Percentiles rank a stretch among this genome's conserved stretches.
phyloP scores from a whole-genome alignment of 1,140 invertebrate genomes.

The Helicorthomorpha holstii region DNA sequence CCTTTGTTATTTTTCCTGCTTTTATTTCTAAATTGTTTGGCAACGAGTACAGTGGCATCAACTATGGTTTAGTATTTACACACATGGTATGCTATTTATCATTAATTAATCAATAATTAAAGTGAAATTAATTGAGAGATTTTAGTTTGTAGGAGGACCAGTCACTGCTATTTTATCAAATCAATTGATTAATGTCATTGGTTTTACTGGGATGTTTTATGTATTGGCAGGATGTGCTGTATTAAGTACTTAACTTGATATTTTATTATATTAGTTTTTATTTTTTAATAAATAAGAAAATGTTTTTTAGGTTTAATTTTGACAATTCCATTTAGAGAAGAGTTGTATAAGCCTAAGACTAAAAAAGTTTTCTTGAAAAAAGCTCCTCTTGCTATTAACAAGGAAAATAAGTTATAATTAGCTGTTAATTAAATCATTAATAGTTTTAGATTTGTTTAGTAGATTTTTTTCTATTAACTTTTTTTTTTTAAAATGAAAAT shows the following conservation, averaged over 20 bases:
- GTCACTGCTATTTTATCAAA: not conserved
- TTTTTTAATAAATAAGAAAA: not conserved
- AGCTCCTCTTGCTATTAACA: not conserved
- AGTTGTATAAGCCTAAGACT: not conserved
- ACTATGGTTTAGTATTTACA: constrained; percentile 19
- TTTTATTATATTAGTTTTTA: not conserved
- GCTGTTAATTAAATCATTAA: too few species aligned
- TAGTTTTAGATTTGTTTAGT: too few species aligned
- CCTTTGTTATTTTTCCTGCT: constrained; percentile 20
- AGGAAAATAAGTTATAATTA: not conserved
- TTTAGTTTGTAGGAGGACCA: constrained; percentile 3
- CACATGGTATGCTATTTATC: constrained; percentile 12
- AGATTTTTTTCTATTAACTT: too few species aligned
- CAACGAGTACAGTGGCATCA: constrained; percentile 14
- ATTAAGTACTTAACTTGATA: not conserved
- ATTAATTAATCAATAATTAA: not conserved
- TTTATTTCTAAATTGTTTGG: constrained; percentile 19
- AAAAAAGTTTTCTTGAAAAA: not conserved
- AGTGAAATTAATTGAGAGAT: not conserved
- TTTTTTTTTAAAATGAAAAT: too few species aligned
- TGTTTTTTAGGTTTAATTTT: not conserved
- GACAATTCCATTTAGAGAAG: not conserved
- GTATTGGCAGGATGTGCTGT: constrained; percentile 1
- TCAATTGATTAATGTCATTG: not conserved
- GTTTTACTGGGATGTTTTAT: constrained; percentile 4